phyloP scores from a whole-genome alignment of 2,797 vertebrate genomes.

The Tapirus indicus region DNA sequence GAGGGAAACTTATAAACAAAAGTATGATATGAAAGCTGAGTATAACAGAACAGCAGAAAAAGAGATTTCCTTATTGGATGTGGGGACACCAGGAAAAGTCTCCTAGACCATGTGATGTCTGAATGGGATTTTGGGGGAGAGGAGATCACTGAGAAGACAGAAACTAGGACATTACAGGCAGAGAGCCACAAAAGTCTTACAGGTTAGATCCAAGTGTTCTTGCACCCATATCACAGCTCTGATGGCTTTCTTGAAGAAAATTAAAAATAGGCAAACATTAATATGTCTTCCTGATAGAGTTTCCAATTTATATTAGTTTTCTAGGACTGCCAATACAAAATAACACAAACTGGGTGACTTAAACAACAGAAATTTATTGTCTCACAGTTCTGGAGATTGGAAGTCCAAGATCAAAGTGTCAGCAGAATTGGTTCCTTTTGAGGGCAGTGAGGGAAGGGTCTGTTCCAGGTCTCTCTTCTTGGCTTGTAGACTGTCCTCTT shows the following conservation, averaged over 20 bases:
- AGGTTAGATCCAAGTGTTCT: neutral
- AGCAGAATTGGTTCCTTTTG: neutral
- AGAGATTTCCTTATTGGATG: neutral
- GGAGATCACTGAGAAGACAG: neutral
- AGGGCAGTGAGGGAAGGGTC: neutral
- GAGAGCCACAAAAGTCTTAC: neutral
- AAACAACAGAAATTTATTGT: neutral
- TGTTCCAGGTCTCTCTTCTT: neutral
- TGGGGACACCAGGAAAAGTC: neutral
- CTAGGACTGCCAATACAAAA: neutral
- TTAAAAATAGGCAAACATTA: neutral
- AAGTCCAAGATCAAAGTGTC: neutral
- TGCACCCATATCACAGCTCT: neutral
- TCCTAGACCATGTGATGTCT: neutral
- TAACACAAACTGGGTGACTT: neutral
- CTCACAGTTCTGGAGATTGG: neutral
- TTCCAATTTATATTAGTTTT: neutral
- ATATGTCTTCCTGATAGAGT: neutral
- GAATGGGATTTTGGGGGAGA: neutral
- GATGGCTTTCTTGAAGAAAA: neutral
- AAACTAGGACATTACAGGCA: neutral
- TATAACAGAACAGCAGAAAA: neutral
- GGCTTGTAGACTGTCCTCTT: neutral
- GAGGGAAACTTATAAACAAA: neutral
- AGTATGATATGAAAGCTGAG: neutral